Evolutionary conservation across 2,797 vertebrate species (phyloP).

Genomic region (Hapalemur alaotrensis): DNA sequence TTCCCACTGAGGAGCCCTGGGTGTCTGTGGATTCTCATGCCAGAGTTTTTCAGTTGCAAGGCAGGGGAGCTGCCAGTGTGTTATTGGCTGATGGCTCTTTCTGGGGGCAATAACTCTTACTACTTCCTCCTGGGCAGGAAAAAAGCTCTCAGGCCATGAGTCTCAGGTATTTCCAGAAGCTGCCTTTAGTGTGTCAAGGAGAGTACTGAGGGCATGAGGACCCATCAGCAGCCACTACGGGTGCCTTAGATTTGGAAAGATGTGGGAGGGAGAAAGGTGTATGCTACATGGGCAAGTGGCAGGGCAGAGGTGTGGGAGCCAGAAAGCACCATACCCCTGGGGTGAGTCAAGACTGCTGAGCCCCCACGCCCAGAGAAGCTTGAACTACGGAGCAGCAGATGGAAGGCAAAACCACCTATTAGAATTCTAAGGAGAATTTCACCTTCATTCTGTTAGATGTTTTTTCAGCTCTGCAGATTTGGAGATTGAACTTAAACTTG

Average conservation of each 20-base stretch:
- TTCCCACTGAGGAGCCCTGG: not conserved
- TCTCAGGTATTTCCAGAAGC: not conserved
- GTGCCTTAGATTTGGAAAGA: not conserved
- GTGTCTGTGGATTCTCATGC: not conserved
- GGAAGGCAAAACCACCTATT: not conserved
- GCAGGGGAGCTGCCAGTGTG: not conserved
- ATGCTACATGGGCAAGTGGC: not conserved
- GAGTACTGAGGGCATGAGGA: not conserved
- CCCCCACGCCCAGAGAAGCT: not conserved
- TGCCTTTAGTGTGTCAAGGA: not conserved
- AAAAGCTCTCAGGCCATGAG: not conserved
- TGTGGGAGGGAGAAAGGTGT: not conserved
- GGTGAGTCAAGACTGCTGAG: not conserved
- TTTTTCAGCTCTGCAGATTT: not conserved
- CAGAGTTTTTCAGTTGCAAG: not conserved
- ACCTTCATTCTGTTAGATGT: not conserved
- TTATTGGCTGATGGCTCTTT: not conserved
- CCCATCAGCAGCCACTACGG: not conserved
- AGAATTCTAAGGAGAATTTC: not conserved
- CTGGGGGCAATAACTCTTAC: not conserved
- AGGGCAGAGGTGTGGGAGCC: not conserved
- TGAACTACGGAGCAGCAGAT: not conserved
- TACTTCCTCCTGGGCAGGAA: not conserved
- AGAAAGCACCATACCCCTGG: not conserved
- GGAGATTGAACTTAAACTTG: not conserved